Conservation (phyloP, 2,113 vertebrate species). For the Percina caprodes region DNA sequence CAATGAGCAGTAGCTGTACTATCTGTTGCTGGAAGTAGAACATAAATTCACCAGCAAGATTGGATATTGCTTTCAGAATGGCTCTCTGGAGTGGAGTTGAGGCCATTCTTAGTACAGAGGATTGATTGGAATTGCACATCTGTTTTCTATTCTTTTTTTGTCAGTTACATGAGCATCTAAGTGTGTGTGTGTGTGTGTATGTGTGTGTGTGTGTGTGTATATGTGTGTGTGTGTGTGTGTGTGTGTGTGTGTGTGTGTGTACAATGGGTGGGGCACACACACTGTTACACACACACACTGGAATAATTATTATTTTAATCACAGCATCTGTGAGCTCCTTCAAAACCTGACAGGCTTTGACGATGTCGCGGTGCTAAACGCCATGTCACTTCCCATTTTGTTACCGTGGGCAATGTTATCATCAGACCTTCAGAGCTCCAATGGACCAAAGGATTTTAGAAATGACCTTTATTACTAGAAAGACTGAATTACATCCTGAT, state of each 20-base stretch:
- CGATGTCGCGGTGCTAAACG: slow-evolving; percentile 64
- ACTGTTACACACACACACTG: too few species aligned
- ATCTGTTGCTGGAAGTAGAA: slow-evolving; percentile 48
- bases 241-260: background rate
- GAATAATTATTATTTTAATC: slow-evolving; percentile 69
- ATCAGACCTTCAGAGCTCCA: slow-evolving; percentile 54
- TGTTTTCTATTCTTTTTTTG: slow-evolving; percentile 31
- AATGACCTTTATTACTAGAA: slow-evolving; percentile 79
- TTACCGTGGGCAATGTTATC: slow-evolving; percentile 64
- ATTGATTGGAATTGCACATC: slow-evolving; percentile 49
- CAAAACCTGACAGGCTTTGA: slow-evolving; percentile 42
- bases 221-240: too few species aligned
- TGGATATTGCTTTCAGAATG: slow-evolving; percentile 52
- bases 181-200: background rate
- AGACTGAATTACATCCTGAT: slow-evolving; percentile 73
- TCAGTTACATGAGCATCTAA: slow-evolving; percentile 5
- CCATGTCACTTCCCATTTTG: slow-evolving; percentile 74
- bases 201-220: too few species aligned
- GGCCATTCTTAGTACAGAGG: slow-evolving; percentile 24
- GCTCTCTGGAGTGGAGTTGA: slow-evolving; percentile 48
- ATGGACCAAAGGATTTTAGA: slow-evolving; percentile 70
- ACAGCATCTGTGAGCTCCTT: slow-evolving; percentile 42
- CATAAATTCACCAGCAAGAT: slow-evolving; percentile 60
- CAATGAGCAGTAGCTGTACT: slow-evolving; percentile 34
- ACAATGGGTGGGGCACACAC: background rate